Percentiles rank a stretch among this genome's conserved stretches.
These are phyloP conservation scores for Ciconia stormi DNA, from an alignment of 2,113 vertebrate species.

Conservation along the genomic window DNA sequence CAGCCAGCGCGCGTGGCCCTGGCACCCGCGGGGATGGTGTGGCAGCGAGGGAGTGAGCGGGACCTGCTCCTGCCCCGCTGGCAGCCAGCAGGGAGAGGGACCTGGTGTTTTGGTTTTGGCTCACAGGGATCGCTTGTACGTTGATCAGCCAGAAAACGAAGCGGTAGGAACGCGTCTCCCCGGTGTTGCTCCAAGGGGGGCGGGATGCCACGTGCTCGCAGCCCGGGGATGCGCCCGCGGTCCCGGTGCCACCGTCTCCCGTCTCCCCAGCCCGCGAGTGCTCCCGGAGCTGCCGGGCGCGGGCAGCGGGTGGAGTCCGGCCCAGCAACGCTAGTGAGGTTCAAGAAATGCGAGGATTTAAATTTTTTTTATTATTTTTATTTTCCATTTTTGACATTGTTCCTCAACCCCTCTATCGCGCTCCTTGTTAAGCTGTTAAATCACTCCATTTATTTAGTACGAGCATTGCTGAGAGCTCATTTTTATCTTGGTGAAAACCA, in stretches of 20 bases:
- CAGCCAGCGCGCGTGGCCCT: background rate
- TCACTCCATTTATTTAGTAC: constrained; percentile 84
- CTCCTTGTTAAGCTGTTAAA: constrained; percentile 82
- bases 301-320: background rate
- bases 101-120: background rate
- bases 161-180: background rate
- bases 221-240: background rate
- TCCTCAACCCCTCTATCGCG: constrained; percentile 68
- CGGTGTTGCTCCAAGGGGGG: background rate
- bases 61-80: fast-evolving
- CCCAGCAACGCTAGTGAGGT: fast-evolving
- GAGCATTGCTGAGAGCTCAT: constrained; percentile 84
- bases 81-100: background rate
- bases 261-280: fast-evolving
- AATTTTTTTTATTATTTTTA: constrained; percentile 33
- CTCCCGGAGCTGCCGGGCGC: background rate
- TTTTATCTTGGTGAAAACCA: constrained; percentile 83
- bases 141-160: background rate
- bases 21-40: background rate
- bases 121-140: fast-evolving
- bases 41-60: background rate
- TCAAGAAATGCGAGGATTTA: background rate
- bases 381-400: constrained; percentile 76
- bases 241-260: background rate
- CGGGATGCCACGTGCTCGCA: fast-evolving